These are phyloP conservation scores for Plectrocnemia conspersa DNA, from an alignment of 1,140 invertebrate genomes.

Conservation along the genomic window DNA sequence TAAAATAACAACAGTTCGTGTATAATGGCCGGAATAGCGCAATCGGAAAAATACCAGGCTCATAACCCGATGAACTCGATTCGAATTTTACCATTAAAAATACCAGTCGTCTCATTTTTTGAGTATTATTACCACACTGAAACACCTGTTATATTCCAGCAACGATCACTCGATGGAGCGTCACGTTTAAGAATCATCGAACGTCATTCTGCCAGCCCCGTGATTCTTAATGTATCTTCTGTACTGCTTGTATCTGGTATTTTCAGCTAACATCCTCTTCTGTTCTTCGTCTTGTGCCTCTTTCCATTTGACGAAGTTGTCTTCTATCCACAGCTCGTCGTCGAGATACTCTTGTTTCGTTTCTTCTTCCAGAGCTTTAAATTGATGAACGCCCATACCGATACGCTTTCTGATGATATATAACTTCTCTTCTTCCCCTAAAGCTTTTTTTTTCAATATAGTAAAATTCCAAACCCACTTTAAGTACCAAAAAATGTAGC, in stretches of 20 bases:
- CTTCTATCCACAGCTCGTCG: slow-evolving; percentile 74
- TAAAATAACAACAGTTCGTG: too few species aligned
- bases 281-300: slow-evolving; percentile 74
- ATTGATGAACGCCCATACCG: slow-evolving; percentile 64
- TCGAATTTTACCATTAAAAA: too few species aligned
- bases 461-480: slow-evolving; percentile 78
- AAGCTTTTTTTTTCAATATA: slow-evolving; percentile 69
- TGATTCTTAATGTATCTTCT: slow-evolving; percentile 76
- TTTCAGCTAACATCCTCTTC: slow-evolving; percentile 74
- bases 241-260: slow-evolving; percentile 73
- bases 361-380: slow-evolving; percentile 66
- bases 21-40: too few species aligned
- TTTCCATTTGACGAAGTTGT: slow-evolving; percentile 77
- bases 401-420: slow-evolving; percentile 78
- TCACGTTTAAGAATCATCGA: slow-evolving; percentile 74
- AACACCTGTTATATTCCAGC: too few species aligned
- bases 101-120: too few species aligned
- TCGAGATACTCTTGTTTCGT: slow-evolving; percentile 70
- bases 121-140: too few species aligned
- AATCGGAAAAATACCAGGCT: too few species aligned
- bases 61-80: too few species aligned
- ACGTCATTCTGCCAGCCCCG: slow-evolving; percentile 71
- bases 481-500: slow-evolving; percentile 69
- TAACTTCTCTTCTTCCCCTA: slow-evolving; percentile 75
- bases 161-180: too few species aligned